A percentile compares a stretch with the other conserved stretches of the same genome.
Evolutionary conservation across 2,888 invertebrate genomes (phyloP).

Genomic region (Cheilosia soror): DNA sequence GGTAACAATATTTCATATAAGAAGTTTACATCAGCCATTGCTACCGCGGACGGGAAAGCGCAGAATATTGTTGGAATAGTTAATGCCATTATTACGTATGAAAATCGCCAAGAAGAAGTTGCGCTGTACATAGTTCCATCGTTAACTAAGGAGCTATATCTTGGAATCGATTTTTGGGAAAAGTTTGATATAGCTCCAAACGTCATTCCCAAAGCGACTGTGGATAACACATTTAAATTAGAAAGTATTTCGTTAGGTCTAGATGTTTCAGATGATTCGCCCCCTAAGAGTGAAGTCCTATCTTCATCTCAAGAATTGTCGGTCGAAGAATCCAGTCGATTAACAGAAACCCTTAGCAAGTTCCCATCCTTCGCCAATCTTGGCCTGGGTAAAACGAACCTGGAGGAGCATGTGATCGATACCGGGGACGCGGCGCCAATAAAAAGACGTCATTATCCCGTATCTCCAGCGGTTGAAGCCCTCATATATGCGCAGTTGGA

Average conservation of each 20-base stretch:
- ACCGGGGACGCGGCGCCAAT: conserved; percentile 5
- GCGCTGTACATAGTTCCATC: background rate
- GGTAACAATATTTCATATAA: background rate
- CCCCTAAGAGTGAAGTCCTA: background rate
- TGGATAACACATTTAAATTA: background rate
- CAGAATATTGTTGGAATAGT: background rate
- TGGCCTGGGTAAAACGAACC: background rate
- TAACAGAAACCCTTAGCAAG: background rate
- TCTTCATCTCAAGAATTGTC: background rate
- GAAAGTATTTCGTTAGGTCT: background rate
- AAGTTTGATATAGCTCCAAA: conserved; percentile 9
- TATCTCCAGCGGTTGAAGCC: background rate
- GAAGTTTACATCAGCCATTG: background rate
- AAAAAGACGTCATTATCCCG: conserved; percentile 15
- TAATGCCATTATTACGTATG: background rate
- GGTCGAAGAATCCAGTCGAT: background rate
- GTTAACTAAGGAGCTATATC: background rate
- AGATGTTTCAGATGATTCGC: background rate
- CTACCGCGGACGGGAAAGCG: background rate
- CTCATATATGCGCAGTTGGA: conserved; percentile 1
- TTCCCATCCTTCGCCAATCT: background rate
- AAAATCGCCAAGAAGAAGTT: background rate
- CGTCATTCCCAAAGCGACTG: background rate
- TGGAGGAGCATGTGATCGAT: conserved; percentile 7
- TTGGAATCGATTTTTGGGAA: conserved; percentile 5